Evolutionary conservation across 2,113 vertebrate genomes (phyloP).

Genomic region (Lophotis ruficrista): DNA sequence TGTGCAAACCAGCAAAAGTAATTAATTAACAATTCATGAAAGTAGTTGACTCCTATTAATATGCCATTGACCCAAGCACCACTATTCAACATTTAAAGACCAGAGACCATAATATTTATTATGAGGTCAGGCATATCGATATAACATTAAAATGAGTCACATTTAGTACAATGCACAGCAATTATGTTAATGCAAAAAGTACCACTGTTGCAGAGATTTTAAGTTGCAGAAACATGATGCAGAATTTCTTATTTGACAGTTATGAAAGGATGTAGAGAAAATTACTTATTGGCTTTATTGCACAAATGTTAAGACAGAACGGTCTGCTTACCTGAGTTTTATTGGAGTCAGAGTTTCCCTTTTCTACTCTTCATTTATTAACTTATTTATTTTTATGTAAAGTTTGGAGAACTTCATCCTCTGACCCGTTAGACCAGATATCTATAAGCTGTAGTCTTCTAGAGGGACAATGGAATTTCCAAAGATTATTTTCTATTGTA

Average conservation of each 20-base stretch:
- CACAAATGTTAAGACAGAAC: not conserved
- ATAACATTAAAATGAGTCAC: constrained; percentile 68
- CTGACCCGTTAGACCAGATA: not conserved
- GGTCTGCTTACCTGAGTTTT: not conserved
- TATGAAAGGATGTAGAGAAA: not conserved
- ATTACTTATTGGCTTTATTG: not conserved
- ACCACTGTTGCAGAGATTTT: not conserved
- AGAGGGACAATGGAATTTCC: not conserved
- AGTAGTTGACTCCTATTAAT: constrained; percentile 67
- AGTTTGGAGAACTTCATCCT: not conserved
- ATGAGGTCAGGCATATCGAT: constrained; percentile 66
- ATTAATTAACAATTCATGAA: constrained; percentile 77
- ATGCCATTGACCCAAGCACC: constrained; percentile 59
- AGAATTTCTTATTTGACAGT: not conserved
- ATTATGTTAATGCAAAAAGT: constrained; percentile 37
- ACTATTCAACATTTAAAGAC: constrained; percentile 65
- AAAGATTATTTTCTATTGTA: not conserved
- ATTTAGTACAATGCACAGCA: constrained; percentile 58
- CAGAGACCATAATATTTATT: constrained; percentile 59
- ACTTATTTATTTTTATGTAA: not conserved
- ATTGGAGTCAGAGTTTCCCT: not conserved
- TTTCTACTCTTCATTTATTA: not conserved
- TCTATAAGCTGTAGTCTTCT: not conserved
- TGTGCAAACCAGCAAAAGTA: constrained; percentile 57
- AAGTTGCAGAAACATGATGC: not conserved